Base-by-base conservation (phyloP, 2,797 vertebrate genomes). In the Okamejei kenojei region DNA sequence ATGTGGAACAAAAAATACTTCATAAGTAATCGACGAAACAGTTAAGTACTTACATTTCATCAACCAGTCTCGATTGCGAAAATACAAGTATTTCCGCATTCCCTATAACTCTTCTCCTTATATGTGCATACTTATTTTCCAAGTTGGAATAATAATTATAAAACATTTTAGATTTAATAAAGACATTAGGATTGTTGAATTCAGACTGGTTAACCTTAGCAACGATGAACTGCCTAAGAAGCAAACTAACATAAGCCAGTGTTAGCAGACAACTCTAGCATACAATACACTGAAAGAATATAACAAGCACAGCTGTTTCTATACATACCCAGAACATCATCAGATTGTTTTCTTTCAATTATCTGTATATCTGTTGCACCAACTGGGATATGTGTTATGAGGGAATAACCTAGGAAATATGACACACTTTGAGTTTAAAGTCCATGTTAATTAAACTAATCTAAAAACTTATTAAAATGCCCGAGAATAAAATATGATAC, bases 351-450 rank as follows among this genome's bases (percentile, higher is more conserved):
- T 95, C 98, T 96, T 94, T 99, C 99, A 58, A 99, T 98, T 79
- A 99, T 97, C 96, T 99, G 99, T 94, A 99, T 99, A 95, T 99
- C 98, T 96, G 98, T 98, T 58, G 98, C 98, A 54, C 98, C 99
- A 38, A 98, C 97, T 0, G 98, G 98, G 94, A 99, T 99, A 95
- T 99, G 97, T 0, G 98, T 99, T 95, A 99, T 98, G 94, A 99
- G 97, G 77, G 98, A 98, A 94, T 99, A 99, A 94, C 98, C 99
- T 99, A 94, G 2, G 94, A 23, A 61, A 94, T 38, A 73, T 92
- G 73, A 92, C 29, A 74, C 23, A 58, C 26, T 74, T 92, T 92
- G 23, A 58, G 1, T 54, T 74, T 35, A 45, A 74, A 74, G 71
- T 92, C 90, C 10, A 45, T 91, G 90, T 38, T 73, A 21, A 80